These are phyloP conservation scores for Mobula birostris DNA, from an alignment of 2,113 vertebrate genomes.

Conservation along the genomic window DNA sequence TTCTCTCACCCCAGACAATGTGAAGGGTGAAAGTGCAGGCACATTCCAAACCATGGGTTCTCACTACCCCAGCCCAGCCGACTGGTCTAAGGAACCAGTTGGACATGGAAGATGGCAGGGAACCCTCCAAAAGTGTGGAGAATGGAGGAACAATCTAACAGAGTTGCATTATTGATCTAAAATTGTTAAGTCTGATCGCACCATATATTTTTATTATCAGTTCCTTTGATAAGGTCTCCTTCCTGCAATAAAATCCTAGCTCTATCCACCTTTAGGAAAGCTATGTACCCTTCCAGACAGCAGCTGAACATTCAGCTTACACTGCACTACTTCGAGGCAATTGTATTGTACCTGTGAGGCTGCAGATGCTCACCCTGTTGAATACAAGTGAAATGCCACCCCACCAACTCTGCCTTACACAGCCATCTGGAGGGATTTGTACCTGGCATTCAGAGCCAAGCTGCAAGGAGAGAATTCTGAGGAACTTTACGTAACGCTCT, in stretches of 20 bases:
- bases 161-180: not conserved
- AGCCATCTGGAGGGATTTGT: not conserved
- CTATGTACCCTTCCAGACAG: not conserved
- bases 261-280: not conserved
- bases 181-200: not conserved
- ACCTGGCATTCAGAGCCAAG: not conserved
- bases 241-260: not conserved
- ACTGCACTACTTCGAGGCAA: not conserved
- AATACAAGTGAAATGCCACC: no score
- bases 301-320: not conserved
- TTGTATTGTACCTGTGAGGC: not conserved
- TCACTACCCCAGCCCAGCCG: not conserved
- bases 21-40: not conserved
- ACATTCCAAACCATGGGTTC: not conserved
- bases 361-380: not conserved
- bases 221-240: not conserved
- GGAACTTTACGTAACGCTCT: not conserved
- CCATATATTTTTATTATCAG: not conserved
- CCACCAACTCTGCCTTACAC: not conserved
- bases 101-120: not conserved
- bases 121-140: not conserved
- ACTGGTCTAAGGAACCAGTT: no score
- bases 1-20: not conserved
- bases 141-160: not conserved
- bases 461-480: not conserved